Evolutionary conservation across 2,113 vertebrate genomes (phyloP), one percentile per base, ranked within the genome.

Genomic region (Salvelinus fontinalis): DNA sequence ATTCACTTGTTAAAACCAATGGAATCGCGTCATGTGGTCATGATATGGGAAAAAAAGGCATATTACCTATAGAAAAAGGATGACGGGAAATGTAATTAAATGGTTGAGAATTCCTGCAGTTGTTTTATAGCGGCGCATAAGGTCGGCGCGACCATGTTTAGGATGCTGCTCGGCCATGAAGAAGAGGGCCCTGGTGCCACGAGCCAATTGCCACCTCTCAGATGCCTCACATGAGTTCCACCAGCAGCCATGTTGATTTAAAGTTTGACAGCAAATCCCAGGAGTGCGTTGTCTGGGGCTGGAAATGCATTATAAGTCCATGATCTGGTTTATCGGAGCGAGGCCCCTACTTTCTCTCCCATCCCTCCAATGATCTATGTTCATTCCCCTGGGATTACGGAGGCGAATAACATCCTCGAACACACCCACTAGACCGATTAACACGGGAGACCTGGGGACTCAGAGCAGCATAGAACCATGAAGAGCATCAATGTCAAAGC

Each of bases 91-190:
- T 92, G 91, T 91, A 93, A 94, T 93, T 93, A 91, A 87, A 90
- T 75, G 60, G 81, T 76, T 54, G 62, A 85, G 77, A 91, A 92
- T 89, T 90, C 89, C 90, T 89, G 90, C 90, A 93, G 92, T 90
- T 93, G 90, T 92, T 93, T 89, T 92, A 92, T 86, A 79, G 87
- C 85, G 81, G 84, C 87, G 86, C 74, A 27, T 92, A 94, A 93
- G 92, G 92, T 93, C 89, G 89, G 84, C 74, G 39, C 84, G 86
- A 88, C 86, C 86, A 87, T 91, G 92, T 92, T 92, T 91, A 89
- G 90, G 88, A 88, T 83, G 82, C 79, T 71, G 51, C 79, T 85
- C 86, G 86, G 75, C 83, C 85, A 73, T 93, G 89, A 91, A 90
- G 83, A 84, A 54, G 80, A 80, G 82, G 77, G 87, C 27, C 65